Base-by-base conservation (phyloP, 64 coral and sea anemone genomes). In the Pocillopora damicornis region DNA sequence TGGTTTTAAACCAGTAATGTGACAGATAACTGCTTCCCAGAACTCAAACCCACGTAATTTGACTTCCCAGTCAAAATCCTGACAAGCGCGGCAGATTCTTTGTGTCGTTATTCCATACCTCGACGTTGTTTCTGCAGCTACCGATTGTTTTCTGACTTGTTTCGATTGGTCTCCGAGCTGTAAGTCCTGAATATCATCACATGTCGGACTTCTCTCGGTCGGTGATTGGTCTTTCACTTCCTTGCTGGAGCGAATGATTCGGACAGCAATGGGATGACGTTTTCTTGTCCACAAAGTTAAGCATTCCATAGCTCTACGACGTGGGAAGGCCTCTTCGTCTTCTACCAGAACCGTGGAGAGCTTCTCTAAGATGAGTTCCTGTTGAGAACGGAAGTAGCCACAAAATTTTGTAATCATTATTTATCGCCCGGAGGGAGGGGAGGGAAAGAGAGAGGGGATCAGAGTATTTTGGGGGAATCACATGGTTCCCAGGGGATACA, bases 61-160 rank as follows among this genome's bases (percentile, higher is more conserved):
- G 1, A 97, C 94, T 76, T 97, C 94, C 94, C 94, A 97, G 63
- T 97, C 94, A 89, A 97, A 93, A 61, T 97, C 94, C 77, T 93
- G 79, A 79, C 86, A 87, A 8, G 91, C 88, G 51, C 17, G 80
- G 68, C 73, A 89, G 18, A 93, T 22, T 6, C 81, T 85, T 85
- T 0, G 81, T 12, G 38, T 22, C 4, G 7, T 51, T 51, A 83
- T 45, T 83, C 18, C 80, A 68, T 22, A 67, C 34, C 9, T 22
- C 36, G 61, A 56, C 1, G 63, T 4, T 72, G 65, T 23, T 51
- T 85, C 6, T 18, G 42, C n/a, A 23, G 20, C 63, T 77, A 22
- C 75, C 37, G 75, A 77, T 66, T 59, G 37, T 13, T 51, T 51
- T 51, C 42, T 1, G 42, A 51, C 7, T 7, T 51, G 3, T 51